Evolutionary conservation across 1,140 invertebrate species (phyloP), one percentile per base, ranked within the genome.

Genomic region (Lordiphosa stackelbergi): DNA sequence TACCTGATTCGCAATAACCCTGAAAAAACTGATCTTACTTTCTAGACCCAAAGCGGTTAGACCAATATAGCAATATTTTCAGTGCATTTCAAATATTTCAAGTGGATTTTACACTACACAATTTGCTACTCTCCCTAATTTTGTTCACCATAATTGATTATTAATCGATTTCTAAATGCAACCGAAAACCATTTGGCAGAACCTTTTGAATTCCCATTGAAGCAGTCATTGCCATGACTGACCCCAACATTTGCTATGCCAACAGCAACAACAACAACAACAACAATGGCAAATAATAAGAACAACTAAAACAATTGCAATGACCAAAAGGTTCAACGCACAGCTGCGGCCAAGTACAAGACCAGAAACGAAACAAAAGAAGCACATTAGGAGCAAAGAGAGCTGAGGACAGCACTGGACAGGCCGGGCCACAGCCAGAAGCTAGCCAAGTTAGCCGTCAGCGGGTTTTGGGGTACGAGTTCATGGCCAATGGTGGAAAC

Each of bases 301-400:
- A 64, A 62, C 62, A 66, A 61, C 63, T 66, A 45, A 66, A 66
- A 66, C 63, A 66, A 66, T 69, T 69, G 65, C 65, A 68, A 69
- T 69, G 69, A 57, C 52, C 64, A 34, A 52, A 68, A 69, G 69
- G 73, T 77, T 77, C 53, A 75, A 77, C 73, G 73, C 73, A 77
- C 73, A 77, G 73, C 73, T 78, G 73, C 66, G 56, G 51, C 60
- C 53, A 63, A 74, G 54, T 69, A 53, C 63, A 53, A 53, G 62
- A 62, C 59, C 56, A 45, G 47, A 36, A 38, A 57, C 57, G 57
- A 79, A 68, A 79, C 74, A 79, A 79, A 81, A 78, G 71, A 81
- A 79, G 70, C 66, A 79, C 74, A 79, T 79, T 79, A 79, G 74
- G 47, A 49, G 22, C 11, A 74, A 63, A 12, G 11, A 43, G 41